Percentiles rank a stretch among this genome's conserved stretches.
Conservation (phyloP, 1,140 invertebrate genomes). For the Rhynchophorus ferrugineus region DNA sequence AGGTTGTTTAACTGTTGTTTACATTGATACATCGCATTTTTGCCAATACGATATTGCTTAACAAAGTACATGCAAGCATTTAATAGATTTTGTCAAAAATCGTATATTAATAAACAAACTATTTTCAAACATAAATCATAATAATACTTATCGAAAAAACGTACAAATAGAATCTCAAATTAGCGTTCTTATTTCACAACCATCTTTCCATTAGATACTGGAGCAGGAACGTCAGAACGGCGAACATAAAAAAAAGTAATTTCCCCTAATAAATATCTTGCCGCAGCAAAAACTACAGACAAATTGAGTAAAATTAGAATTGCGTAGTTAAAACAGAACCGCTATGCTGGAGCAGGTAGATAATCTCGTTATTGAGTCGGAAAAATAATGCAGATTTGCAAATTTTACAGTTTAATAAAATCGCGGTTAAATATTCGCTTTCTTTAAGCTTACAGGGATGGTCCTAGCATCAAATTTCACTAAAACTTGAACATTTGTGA, state of each 20-base stretch:
- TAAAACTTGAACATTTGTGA: too few relatives aligned
- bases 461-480: too few relatives aligned
- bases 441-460: too few relatives aligned
- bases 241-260: not conserved
- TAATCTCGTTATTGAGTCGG: slow-evolving; percentile 30
- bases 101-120: too few relatives aligned
- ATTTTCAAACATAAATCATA: too few relatives aligned
- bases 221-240: not conserved
- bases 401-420: slow-evolving; percentile 32
- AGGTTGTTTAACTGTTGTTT: too few relatives aligned
- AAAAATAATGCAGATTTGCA: slow-evolving; percentile 30
- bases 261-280: slow-evolving; percentile 5
- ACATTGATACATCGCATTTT: too few relatives aligned
- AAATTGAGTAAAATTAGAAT: slow-evolving; percentile 23
- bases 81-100: too few relatives aligned
- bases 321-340: slow-evolving; percentile 19
- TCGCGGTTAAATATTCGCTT: slow-evolving; percentile 27
- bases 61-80: too few relatives aligned
- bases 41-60: too few relatives aligned
- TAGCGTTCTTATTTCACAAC: not conserved
- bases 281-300: slow-evolving; percentile 14
- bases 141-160: not conserved
- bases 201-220: not conserved
- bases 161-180: not conserved
- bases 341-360: slow-evolving; percentile 17